Conservation (phyloP, 2,797 vertebrate genomes). For the Rhinophrynus dorsalis region DNA sequence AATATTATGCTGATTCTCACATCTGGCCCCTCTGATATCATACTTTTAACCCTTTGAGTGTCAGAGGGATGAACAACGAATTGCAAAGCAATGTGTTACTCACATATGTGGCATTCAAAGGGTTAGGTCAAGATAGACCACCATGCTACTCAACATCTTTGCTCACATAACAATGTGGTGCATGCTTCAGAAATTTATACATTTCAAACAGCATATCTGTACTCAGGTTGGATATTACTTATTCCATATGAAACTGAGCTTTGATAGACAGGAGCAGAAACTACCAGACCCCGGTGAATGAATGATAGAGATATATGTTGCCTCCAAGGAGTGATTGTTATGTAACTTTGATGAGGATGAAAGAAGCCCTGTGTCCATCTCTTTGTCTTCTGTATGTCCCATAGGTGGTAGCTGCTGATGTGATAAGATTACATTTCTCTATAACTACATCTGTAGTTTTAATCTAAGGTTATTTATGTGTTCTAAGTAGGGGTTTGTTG, state of each 20-base stretch:
- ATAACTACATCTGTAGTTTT: not conserved
- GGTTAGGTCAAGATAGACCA: not conserved
- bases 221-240: not conserved
- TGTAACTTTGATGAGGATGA: slow-evolving; percentile 18
- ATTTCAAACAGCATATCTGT: slow-evolving; percentile 26
- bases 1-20: no score
- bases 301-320: not conserved
- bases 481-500: no score
- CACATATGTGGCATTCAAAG: no score
- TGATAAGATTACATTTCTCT: not conserved
- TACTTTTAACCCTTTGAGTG: no score
- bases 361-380: not conserved
- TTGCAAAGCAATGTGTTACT: no score
- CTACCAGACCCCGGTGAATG: not conserved
- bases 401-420: not conserved
- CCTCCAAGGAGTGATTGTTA: not conserved
- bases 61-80: no score
- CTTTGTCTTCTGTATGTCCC: not conserved
- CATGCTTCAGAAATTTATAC: not conserved
- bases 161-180: not conserved
- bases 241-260: slow-evolving; percentile 2
- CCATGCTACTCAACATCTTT: not conserved
- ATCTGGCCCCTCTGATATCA: no score
- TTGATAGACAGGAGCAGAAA: slow-evolving; percentile 7
- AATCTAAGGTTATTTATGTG: not conserved